Evolutionary conservation across 2,113 vertebrate genomes (phyloP).

Genomic region (Excalfactoria chinensis): DNA sequence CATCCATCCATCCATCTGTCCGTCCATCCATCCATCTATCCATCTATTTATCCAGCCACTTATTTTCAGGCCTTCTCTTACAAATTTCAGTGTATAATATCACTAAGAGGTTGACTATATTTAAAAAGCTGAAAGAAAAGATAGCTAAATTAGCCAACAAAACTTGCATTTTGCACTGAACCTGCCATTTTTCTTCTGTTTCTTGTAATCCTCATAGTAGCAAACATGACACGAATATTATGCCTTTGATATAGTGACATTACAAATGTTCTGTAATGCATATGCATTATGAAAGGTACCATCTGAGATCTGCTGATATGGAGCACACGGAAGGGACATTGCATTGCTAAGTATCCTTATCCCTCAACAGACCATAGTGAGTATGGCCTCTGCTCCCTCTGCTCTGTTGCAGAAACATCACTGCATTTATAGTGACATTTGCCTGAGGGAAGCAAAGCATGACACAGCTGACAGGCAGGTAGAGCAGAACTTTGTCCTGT

Average conservation of each 20-base stretch:
- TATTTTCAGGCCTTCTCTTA: background rate
- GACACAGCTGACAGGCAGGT: background rate
- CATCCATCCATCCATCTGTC: background rate
- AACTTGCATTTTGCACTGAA: background rate
- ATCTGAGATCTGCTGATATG: fast-evolving
- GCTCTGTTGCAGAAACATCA: background rate
- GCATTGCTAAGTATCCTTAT: background rate
- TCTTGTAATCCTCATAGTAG: background rate
- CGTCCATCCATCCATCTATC: background rate
- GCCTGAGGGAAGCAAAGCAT: background rate
- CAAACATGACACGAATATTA: background rate
- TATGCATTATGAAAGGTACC: background rate
- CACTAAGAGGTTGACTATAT: background rate
- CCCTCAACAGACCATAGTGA: background rate
- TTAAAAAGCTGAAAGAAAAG: background rate
- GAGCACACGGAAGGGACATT: background rate
- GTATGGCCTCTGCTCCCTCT: fast-evolving
- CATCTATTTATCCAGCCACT: background rate
- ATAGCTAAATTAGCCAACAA: background rate
- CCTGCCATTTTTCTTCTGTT: background rate
- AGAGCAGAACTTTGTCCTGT: background rate
- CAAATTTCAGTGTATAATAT: fast-evolving
- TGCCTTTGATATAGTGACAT: background rate
- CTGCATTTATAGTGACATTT: background rate
- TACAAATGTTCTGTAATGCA: fast-evolving